phyloP scores from a whole-genome alignment of 2,888 invertebrate species.

The Idaea biselata region DNA sequence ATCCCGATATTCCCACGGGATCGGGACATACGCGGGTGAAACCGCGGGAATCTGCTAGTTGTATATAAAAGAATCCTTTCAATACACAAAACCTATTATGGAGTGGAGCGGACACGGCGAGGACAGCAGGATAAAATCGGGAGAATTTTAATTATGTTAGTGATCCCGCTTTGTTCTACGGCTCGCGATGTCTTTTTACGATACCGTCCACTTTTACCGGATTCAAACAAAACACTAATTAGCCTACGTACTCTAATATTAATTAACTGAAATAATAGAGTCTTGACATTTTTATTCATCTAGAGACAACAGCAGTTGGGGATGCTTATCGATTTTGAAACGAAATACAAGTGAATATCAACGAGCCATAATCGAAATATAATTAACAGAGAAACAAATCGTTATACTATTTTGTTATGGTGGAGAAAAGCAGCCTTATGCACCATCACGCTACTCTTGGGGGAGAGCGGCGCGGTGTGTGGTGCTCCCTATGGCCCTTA shows the following conservation, averaged over 20 bases:
- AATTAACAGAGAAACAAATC: too few relatives aligned
- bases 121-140: conserved; percentile 40
- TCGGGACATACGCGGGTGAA: too few relatives aligned
- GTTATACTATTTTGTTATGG: too few relatives aligned
- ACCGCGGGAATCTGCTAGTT: too few relatives aligned
- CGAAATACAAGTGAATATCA: background rate
- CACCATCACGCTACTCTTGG: too few relatives aligned
- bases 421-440: too few relatives aligned
- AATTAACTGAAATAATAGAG: background rate
- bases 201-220: conserved; percentile 44
- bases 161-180: conserved; percentile 47
- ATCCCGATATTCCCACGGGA: too few relatives aligned
- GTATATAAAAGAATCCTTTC: background rate
- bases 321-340: background rate
- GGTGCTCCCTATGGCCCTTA: too few relatives aligned
- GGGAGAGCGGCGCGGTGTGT: too few relatives aligned
- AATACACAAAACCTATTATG: conserved; percentile 34
- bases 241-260: conserved; percentile 25
- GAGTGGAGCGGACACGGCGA: conserved; percentile 41
- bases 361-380: too few relatives aligned
- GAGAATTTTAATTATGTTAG: conserved; percentile 55
- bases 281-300: background rate
- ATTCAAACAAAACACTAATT: conserved; percentile 45
- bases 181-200: conserved; percentile 45
- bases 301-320: background rate